A percentile compares a stretch with the other conserved stretches of the same genome.
These are phyloP conservation scores for Stercorarius parasiticus DNA, from an alignment of 2,113 vertebrate species.

Conservation along the genomic window DNA sequence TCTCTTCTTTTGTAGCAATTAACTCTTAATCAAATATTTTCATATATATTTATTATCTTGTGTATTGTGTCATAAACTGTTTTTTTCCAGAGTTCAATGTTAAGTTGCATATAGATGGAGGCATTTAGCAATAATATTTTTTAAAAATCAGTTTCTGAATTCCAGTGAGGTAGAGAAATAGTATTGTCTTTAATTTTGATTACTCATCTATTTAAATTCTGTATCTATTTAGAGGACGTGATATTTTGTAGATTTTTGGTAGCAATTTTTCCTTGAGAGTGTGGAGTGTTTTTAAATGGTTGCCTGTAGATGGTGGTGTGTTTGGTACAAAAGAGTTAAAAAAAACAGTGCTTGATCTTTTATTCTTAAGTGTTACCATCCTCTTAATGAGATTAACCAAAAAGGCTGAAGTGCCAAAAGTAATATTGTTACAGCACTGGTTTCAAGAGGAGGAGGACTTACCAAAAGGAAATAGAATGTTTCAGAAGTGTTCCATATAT, in stretches of 20 bases:
- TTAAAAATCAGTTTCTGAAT: neutral
- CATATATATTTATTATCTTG: neutral
- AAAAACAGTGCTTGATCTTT: neutral
- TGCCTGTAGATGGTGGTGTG: conserved; percentile 60
- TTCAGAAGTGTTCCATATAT: neutral
- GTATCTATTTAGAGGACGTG: neutral
- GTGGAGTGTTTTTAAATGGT: neutral
- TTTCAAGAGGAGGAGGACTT: neutral
- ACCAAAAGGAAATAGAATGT: neutral
- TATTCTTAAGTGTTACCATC: neutral
- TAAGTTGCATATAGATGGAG: neutral
- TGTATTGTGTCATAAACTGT: neutral
- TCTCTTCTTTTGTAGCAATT: conserved; percentile 8
- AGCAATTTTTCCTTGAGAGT: neutral
- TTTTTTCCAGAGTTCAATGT: neutral
- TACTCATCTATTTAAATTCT: neutral
- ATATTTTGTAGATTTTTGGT: neutral
- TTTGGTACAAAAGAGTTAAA: conserved; percentile 16
- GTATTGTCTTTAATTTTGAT: neutral
- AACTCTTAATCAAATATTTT: neutral
- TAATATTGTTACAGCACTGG: neutral
- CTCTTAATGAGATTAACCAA: neutral
- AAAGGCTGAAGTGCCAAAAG: neutral
- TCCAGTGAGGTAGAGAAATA: neutral
- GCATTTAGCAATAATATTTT: neutral